phyloP scores from a whole-genome alignment of 35 echinoderm and acorn worm species.

The Apostichopus japonicus region DNA sequence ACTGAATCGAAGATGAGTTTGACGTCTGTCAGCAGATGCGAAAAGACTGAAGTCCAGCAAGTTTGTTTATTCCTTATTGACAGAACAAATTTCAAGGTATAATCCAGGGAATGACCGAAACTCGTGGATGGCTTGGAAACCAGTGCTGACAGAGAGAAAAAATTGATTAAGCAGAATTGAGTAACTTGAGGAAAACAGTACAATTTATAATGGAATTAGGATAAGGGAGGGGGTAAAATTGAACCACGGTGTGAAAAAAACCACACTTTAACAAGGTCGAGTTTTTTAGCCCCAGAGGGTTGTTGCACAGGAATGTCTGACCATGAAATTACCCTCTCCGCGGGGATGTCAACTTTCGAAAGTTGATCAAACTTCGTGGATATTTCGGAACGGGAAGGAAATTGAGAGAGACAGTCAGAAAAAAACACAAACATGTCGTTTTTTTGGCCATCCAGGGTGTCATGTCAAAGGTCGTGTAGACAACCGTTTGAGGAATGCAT shows the following conservation, averaged over 20 bases:
- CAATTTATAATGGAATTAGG: not conserved
- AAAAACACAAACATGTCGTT: not conserved
- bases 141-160: not conserved
- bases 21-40: no score
- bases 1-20: no score
- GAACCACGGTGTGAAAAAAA: not conserved
- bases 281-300: not conserved
- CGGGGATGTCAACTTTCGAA: conserved; percentile 25
- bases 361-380: conserved; percentile 5
- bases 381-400: not conserved
- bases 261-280: conserved; percentile 10
- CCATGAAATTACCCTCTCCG: conserved; percentile 27
- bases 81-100: not conserved
- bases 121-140: not conserved
- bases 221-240: conserved; percentile 12
- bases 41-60: not conserved
- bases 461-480: not conserved
- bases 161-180: not conserved
- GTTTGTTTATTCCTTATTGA: not conserved
- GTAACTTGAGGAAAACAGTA: not conserved
- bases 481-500: not conserved
- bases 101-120: not conserved
- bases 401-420: conserved; percentile 13
- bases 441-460: not conserved
- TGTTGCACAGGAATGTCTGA: not conserved